Evolutionary conservation across 2,888 invertebrate genomes (phyloP), one percentile per base, ranked within the genome.

Genomic region (Lutraria lutraria): DNA sequence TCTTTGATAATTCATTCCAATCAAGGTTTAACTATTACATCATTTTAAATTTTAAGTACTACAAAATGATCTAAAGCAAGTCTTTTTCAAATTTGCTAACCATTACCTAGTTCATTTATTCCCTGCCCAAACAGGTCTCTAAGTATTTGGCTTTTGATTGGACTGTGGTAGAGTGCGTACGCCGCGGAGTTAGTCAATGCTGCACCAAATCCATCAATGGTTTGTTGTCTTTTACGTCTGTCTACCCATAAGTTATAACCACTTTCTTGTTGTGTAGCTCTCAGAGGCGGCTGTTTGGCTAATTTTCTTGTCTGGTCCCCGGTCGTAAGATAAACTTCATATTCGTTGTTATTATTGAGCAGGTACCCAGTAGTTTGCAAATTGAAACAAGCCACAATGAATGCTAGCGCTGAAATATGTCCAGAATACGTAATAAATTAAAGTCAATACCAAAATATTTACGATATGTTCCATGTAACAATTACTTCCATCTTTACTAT

Each of bases 101-200:
- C 0, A 10, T 68, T 85, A 85, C 85, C 85, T 21, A 85, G 53
- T 31, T 85, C 79, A 56, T 85, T 89, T 53, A 90, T 81, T 81
- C 93, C 92, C 68, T 87, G 72, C 19, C 91, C 92, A 85, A 93
- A 93, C 25, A 93, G 80, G 81, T 92, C 89, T 25, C 84, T 86
- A 90, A 93, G 90, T 19, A 92, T 92, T 63, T 92, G 86, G 68
- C 90, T 87, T 63, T 92, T 85, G 25, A 88, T 88, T 19, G 91
- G 90, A 80, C 93, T 93, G 53, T 93, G 83, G 72, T 86, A 93
- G 10, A 93, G 88, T 60, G 90, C 92, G 63, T 90, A 93, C 21
- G 93, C 93, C 0, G 93, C 92, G 0, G 93, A 92, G 68, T 92
- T 93, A 16, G 93, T 90, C 10, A 93, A 25, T 1, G 93, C 91